phyloP scores from a whole-genome alignment of 2,113 vertebrate genomes.

The Cacatua alba region DNA sequence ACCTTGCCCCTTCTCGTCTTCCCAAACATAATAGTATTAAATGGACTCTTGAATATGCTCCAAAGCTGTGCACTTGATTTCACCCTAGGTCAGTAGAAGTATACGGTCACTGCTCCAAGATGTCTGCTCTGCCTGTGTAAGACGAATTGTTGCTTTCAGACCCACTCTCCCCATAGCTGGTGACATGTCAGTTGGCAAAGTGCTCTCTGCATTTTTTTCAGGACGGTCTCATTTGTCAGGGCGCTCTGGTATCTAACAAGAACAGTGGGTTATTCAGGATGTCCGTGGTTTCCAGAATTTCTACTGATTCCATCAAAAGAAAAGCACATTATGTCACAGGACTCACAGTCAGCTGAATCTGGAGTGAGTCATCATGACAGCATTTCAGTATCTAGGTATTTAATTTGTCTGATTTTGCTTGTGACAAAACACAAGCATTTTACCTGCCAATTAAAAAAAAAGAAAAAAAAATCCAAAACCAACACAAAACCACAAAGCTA shows the following conservation, averaged over 20 bases:
- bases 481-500: background rate
- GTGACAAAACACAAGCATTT: background rate
- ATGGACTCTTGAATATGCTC: background rate
- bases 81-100: slow-evolving; percentile 13
- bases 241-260: background rate
- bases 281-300: slow-evolving; percentile 3
- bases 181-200: background rate
- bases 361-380: slow-evolving; percentile 18
- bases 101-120: slow-evolving; percentile 13
- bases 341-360: background rate
- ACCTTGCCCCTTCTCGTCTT: slow-evolving; percentile 36
- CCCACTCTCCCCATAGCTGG: background rate
- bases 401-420: background rate
- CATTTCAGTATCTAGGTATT: background rate
- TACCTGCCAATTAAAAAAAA: background rate
- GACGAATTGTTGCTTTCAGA: slow-evolving; percentile 15
- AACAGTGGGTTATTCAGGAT: slow-evolving; percentile 55
- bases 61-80: slow-evolving; percentile 13
- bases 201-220: background rate
- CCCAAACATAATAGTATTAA: slow-evolving; percentile 28
- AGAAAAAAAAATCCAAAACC: background rate
- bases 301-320: slow-evolving; percentile 27
- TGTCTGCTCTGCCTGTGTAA: background rate
- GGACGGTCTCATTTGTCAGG: background rate
- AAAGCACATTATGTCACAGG: slow-evolving; percentile 40